Conservation (phyloP, 1,140 invertebrate species). For the Schlechtendalia chinensis region DNA sequence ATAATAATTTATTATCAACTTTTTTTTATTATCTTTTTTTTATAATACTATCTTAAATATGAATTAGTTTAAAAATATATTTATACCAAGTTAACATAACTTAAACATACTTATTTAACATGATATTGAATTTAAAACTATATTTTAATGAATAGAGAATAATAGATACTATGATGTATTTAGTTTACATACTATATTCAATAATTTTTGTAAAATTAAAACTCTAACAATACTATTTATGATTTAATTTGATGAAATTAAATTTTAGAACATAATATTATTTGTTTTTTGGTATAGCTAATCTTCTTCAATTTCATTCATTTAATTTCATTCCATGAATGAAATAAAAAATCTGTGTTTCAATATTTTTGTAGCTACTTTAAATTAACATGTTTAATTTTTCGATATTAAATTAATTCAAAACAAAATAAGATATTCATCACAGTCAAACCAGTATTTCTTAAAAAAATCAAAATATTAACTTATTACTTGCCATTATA, state of each 20-base stretch:
- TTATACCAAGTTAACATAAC: conserved; percentile 11
- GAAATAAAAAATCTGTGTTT: neutral
- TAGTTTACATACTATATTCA: neutral
- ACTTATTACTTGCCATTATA: conserved; percentile 8
- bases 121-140: conserved; percentile 11
- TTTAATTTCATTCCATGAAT: neutral
- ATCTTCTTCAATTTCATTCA: no score
- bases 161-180: neutral
- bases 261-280: neutral
- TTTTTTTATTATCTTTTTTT: no score
- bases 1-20: neutral
- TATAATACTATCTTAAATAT: neutral
- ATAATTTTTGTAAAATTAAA: neutral
- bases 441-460: conserved; percentile 22
- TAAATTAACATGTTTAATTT: neutral
- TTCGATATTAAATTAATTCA: neutral
- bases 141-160: neutral
- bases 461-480: conserved; percentile 8
- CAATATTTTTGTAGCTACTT: neutral
- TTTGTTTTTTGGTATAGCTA: neutral
- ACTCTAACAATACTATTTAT: conserved; percentile 23
- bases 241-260: neutral
- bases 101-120: conserved; percentile 10
- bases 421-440: conserved; percentile 1
- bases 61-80: conserved; percentile 1